Base-by-base conservation (phyloP, 2,888 invertebrate genomes). In the Orthonevra nobilis region DNA sequence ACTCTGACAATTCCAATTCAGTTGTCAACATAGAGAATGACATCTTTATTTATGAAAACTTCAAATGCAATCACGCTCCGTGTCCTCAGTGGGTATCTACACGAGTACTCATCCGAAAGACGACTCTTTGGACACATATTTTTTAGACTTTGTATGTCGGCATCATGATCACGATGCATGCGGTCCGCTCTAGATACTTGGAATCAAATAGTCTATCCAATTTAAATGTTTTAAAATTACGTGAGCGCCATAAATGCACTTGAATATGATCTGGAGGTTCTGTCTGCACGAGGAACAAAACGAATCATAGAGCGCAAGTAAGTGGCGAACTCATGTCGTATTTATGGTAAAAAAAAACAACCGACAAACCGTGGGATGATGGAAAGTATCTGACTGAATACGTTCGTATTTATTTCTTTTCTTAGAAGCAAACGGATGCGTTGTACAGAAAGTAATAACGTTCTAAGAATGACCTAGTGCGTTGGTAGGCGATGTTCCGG, bases 231-330 rank as follows among this genome's bases (percentile, higher is more conserved):
- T 5, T 3, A 30, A 26, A 44, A 68, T 66, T 74, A 74, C 74
- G 74, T 74, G 74, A 74, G 68, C 46, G 30, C 60, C 74, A 68
- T 52, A 69, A 52, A 42, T 60, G 50, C 48, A 42, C 46, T 36
- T 20, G 20, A 17, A 44, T 15, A 15, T 34, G 28, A n/a, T 26
- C 17, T 64, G n/a, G 15, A 2, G 32, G 30, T 28, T n/a, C 10
- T n/a, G 9, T 1, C 15, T 17, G 14, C 15, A 3, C 3, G 23
- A 26, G 9, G 26, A 15, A 7, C 28, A 54, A 9, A 4, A 30
- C 9, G 10, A 1, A 10, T 3, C 32, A n/a, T 10, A 32, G 10
- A 32, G 9, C 2, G 1, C 20, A 26, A 23, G 23, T 36, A 34
- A 23, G 23, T 36, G 26, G 23, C 12, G 19, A 32, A n/a, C 17